Percentiles rank a stretch among this genome's conserved stretches.
Evolutionary conservation across 2,113 vertebrate genomes (phyloP).

Genomic region (Aramus guarauna): DNA sequence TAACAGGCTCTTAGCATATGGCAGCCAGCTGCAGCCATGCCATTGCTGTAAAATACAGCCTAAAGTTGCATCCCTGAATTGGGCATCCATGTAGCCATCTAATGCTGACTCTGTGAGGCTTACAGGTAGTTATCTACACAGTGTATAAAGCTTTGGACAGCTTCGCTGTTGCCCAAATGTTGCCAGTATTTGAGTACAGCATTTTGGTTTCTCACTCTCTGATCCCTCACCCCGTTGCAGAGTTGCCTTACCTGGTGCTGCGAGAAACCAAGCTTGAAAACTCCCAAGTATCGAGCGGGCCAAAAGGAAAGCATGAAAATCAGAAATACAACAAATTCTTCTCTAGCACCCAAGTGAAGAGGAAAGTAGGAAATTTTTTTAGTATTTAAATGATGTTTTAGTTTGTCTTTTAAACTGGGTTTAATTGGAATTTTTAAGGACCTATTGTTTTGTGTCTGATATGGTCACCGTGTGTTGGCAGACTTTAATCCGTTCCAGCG

Average conservation of each 20-base stretch:
- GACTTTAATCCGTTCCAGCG: background rate
- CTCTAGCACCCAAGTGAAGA: background rate
- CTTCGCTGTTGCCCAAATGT: background rate
- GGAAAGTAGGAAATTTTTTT: background rate
- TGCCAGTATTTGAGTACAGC: background rate
- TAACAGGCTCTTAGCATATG: background rate
- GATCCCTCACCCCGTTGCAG: background rate
- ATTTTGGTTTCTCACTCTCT: background rate
- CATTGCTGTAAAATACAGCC: background rate
- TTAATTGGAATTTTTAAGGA: background rate
- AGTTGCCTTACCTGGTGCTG: background rate
- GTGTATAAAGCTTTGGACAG: background rate
- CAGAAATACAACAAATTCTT: background rate
- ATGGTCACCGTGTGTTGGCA: background rate
- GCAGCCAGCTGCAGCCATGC: background rate
- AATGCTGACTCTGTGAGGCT: background rate
- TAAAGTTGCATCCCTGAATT: background rate
- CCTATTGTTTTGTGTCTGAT: constrained; percentile 17
- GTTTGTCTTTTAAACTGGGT: background rate
- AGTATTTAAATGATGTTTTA: background rate
- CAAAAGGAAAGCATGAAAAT: background rate
- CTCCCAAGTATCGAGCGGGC: background rate
- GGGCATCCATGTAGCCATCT: background rate
- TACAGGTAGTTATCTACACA: no score
- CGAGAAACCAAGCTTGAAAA: background rate